phyloP scores from a whole-genome alignment of 2,113 vertebrate species.

The Gambusia holbrooki region DNA sequence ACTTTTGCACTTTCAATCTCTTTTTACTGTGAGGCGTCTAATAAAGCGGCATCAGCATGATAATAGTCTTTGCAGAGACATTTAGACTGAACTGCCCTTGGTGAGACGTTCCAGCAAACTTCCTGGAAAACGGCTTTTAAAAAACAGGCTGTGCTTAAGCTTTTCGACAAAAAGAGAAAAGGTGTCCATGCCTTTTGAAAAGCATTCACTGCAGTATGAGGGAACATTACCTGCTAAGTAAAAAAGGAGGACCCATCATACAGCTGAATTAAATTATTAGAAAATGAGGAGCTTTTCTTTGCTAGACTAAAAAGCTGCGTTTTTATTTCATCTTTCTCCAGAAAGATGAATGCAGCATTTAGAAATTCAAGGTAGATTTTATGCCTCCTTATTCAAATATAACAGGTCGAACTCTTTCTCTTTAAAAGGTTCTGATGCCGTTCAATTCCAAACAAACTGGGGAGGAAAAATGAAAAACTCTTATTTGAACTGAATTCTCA shows the following conservation, averaged over 20 bases:
- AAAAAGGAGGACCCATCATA: background rate
- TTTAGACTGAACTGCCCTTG: conserved; percentile 22
- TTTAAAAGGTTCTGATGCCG: too few relatives aligned
- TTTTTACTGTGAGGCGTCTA: conserved; percentile 26
- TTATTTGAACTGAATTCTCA: too few relatives aligned
- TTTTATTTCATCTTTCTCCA: too few relatives aligned
- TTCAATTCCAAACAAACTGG: too few relatives aligned
- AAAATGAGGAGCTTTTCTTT: background rate
- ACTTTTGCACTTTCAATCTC: conserved; percentile 27
- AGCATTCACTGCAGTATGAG: conserved; percentile 13
- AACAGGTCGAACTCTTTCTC: too few relatives aligned
- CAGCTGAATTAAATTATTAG: conserved; percentile 6
- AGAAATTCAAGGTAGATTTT: too few relatives aligned
- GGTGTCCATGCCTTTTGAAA: conserved; percentile 1
- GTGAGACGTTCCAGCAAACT: conserved; percentile 7
- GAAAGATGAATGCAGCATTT: too few relatives aligned
- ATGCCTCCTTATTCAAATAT: too few relatives aligned
- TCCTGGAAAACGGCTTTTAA: conserved; percentile 26
- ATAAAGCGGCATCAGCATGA: conserved; percentile 43
- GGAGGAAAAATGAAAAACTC: too few relatives aligned
- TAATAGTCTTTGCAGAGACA: conserved; percentile 43
- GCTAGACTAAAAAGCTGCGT: background rate
- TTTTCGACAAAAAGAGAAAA: conserved; percentile 8
- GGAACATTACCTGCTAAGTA: conserved; percentile 15
- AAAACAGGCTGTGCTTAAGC: conserved; percentile 11